Percentiles rank a stretch among this genome's conserved stretches.
Evolutionary conservation across 2,797 vertebrate species (phyloP).

Genomic region (Zenarchopterus dispar): DNA sequence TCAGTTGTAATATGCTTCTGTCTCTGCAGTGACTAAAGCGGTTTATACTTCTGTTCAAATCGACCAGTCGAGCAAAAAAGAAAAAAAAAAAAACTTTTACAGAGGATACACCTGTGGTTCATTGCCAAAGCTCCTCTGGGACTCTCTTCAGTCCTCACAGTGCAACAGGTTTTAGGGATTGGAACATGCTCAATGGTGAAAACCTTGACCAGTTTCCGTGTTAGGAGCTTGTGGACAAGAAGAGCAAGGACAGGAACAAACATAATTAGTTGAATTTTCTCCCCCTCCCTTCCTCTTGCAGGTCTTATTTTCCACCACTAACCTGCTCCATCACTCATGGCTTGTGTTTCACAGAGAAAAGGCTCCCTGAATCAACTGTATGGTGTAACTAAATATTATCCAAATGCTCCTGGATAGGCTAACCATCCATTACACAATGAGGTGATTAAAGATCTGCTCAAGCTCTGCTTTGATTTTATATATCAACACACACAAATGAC

Average conservation of each 20-base stretch:
- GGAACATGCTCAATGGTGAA: slow-evolving; percentile 3
- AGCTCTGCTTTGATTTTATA: slow-evolving; percentile 40
- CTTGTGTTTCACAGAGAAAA: slow-evolving; percentile 13
- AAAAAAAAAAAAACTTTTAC: background rate
- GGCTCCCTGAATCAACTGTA: slow-evolving; percentile 3
- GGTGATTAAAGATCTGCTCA: slow-evolving; percentile 24
- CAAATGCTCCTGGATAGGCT: slow-evolving; percentile 2
- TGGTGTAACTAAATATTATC: slow-evolving; percentile 31
- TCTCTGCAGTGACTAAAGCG: background rate
- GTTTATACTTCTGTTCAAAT: background rate
- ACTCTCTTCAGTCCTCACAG: slow-evolving; percentile 7
- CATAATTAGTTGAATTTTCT: slow-evolving; percentile 12
- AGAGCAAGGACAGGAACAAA: slow-evolving; percentile 23
- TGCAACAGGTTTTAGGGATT: slow-evolving; percentile 1
- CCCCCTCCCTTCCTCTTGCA: slow-evolving; percentile 13
- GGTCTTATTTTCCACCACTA: slow-evolving; percentile 28
- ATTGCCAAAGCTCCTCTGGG: background rate
- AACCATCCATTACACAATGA: slow-evolving; percentile 25
- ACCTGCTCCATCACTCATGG: slow-evolving; percentile 15
- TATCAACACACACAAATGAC: slow-evolving; percentile 27
- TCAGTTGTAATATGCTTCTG: background rate
- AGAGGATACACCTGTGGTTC: slow-evolving; percentile 35
- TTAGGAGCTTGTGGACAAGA: slow-evolving; percentile 8
- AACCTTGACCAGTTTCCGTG: background rate
- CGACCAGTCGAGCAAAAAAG: no score